Evolutionary conservation across 2,797 vertebrate species (phyloP).

Genomic region (Hydrophis major): DNA sequence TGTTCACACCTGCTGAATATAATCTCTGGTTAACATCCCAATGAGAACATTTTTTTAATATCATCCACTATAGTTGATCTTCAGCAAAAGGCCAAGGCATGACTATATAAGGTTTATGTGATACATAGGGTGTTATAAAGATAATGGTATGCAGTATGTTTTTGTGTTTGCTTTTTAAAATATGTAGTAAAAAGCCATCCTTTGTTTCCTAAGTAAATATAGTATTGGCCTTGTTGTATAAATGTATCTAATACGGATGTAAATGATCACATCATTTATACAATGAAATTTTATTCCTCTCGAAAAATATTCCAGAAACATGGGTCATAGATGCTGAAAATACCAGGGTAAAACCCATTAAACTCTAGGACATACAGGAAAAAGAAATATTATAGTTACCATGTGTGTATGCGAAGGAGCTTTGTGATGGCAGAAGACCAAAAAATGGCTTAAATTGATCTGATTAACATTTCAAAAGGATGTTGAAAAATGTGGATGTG

Average conservation of each 20-base stretch:
- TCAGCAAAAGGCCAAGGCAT: no score
- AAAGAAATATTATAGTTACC: not conserved
- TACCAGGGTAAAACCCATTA: not conserved
- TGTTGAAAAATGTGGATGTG: constrained; percentile 49
- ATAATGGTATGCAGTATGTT: no score
- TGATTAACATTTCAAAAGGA: constrained; percentile 1
- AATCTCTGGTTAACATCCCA: no score
- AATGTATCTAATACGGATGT: not conserved
- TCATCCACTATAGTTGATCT: no score
- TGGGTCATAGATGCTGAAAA: not conserved
- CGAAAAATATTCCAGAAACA: not conserved
- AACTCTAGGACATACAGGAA: not conserved
- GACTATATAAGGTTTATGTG: no score
- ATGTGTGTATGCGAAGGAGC: not conserved
- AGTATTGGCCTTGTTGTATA: not conserved
- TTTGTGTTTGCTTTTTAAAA: no score
- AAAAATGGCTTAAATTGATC: not conserved
- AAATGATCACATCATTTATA: not conserved
- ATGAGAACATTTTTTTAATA: no score
- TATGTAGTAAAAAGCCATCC: not conserved
- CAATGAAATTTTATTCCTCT: not conserved
- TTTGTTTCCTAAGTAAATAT: not conserved
- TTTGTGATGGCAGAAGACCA: not conserved
- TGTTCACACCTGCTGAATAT: no score
- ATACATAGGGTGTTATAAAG: no score